Base-by-base conservation (phyloP, 1,140 invertebrate species). In the Brachionus rubens region DNA sequence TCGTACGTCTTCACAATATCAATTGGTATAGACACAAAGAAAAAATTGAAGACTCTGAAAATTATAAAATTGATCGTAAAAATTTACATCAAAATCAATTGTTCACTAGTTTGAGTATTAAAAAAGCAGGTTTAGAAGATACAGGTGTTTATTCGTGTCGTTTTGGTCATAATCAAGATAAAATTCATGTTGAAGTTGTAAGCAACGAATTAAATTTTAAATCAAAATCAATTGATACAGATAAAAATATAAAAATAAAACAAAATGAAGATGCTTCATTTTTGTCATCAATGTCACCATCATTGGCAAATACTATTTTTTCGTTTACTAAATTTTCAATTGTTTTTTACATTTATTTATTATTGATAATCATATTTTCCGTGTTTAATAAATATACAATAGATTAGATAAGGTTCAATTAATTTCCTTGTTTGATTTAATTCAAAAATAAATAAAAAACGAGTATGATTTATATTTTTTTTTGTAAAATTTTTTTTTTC, bases 271-370 rank as follows among this genome's bases (percentile, higher is more conserved):
- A 65, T 26, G 19, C 40, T 6, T 65, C 59, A 10, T 43, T 43
- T 65, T 65, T 36, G 10, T 43, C 41, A 43, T 43, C 59, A 3
- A 65, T 65, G 59, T 65, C 59, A 24, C 36, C 59, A 3, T 65
- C 59, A 41, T n/a, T 65, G 3, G 59, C 59, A 19, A 65, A 65
- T 24, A 65, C 59, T 0, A 65, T 65, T 5, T 65, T 46, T 43
- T 65, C 59, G 19, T 65, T 65, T 26, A 65, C 59, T 24, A 65
- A 65, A 65, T 65, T 65, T 24, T 65, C 59, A 41, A 41, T 65
- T 43, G 59, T 65, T 43, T 65, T 65, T 24, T 65, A 65, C 26
- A 65, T 65, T 65, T 65, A 65, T 65, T 65, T 65, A 41, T 28
- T 65, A 30, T 43, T 65, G 30, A 65, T 65, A 21, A 65, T 65